Evolutionary conservation across 2,888 invertebrate genomes (phyloP).

Genomic region (Chrysolina oricalcia): DNA sequence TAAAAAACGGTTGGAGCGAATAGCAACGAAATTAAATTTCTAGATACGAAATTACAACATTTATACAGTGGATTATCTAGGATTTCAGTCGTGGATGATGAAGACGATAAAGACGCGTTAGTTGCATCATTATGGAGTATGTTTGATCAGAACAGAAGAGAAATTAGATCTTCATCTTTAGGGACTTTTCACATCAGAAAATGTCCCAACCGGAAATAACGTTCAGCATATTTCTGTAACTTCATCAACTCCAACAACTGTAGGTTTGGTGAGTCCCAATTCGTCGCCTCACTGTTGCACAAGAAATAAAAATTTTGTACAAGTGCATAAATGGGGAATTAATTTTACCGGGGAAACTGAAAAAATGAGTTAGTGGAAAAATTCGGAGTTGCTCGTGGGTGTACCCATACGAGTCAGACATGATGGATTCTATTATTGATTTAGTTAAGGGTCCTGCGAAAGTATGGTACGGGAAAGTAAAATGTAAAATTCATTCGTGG

Average conservation of each 20-base stretch:
- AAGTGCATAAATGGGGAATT: constrained; percentile 12
- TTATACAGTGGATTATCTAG: constrained; percentile 11
- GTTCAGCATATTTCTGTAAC: not conserved
- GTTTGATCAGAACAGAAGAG: constrained; percentile 8
- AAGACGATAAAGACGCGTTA: not conserved
- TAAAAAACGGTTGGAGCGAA: not conserved
- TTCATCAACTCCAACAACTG: not conserved
- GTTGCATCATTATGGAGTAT: not conserved
- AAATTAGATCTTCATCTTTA: constrained; percentile 3
- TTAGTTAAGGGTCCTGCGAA: constrained; percentile 18
- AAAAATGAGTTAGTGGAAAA: not conserved
- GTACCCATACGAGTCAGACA: constrained; percentile 8
- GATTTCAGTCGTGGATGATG: not conserved
- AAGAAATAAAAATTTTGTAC: constrained; percentile 15
- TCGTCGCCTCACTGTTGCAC: too few species aligned
- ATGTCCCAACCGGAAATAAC: not conserved
- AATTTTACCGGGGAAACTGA: constrained; percentile 15
- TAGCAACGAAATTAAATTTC: not conserved
- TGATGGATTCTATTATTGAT: constrained; percentile 8
- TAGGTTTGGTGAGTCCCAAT: not conserved
- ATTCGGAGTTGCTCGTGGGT: not conserved
- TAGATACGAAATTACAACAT: constrained; percentile 16
- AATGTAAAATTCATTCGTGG: constrained; percentile 15
- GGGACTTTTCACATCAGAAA: not conserved
- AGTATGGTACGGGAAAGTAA: constrained; percentile 14